Conservation (phyloP, 2,888 invertebrate species). For the Tipula confusa region DNA sequence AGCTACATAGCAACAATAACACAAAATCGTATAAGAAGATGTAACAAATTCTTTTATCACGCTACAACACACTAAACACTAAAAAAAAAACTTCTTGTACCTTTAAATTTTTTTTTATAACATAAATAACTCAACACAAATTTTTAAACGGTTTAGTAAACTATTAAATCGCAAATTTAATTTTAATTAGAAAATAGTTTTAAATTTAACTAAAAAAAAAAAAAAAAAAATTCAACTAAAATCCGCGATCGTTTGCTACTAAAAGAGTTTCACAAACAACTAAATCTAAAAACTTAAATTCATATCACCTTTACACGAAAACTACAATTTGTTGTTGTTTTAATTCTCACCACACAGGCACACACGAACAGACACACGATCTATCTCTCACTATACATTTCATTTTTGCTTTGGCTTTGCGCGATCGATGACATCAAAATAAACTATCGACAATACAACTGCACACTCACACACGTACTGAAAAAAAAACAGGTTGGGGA, state of each 20-base stretch:
- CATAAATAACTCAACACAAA: neutral
- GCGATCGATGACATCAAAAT: constrained; percentile 15
- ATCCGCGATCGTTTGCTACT: neutral
- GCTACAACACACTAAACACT: neutral
- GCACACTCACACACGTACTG: too few relatives aligned
- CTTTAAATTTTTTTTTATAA: neutral
- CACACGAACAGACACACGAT: neutral
- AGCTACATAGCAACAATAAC: neutral
- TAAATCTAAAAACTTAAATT: neutral
- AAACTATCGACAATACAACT: neutral
- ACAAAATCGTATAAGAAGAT: neutral
- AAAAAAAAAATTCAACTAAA: neutral
- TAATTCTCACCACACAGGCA: neutral
- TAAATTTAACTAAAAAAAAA: neutral
- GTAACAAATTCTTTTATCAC: neutral
- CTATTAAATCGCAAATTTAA: neutral
- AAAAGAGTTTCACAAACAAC: neutral
- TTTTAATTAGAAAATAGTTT: neutral
- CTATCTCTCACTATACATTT: neutral
- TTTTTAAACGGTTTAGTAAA: neutral
- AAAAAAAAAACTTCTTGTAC: neutral
- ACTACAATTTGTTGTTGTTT: neutral
- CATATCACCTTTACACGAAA: neutral
- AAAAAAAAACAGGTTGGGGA: neutral
- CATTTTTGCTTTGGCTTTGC: neutral